Evolutionary conservation across 2,113 vertebrate genomes (phyloP), one percentile per base, ranked within the genome.

Genomic region (Psilopsiagon aymara): DNA sequence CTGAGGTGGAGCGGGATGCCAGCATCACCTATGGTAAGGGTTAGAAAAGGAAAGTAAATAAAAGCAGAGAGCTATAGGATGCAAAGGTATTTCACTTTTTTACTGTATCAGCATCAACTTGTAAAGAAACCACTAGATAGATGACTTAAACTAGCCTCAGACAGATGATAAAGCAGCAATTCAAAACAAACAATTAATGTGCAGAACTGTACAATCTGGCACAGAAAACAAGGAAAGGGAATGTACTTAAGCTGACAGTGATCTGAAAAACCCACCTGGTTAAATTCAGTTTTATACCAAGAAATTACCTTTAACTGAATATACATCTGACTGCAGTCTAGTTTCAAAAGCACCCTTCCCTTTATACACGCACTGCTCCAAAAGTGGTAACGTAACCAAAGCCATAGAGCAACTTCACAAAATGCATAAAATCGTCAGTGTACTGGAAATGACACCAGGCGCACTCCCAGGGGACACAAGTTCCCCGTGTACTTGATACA

Each of bases 131-230:
- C 85, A 75, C 86, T 70, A 83, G 41, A 62, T 6, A 67, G 13
- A 53, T 44, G 35, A 92, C n/a, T 87, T 79, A 33, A 85, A 82
- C 87, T 85, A 82, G 85, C 60, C 19, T n/a, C 35, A 88, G 51
- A 52, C 4, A 92, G 63, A 82, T 60, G 60, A 79, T 71, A 86
- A 92, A 84, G 55, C 47, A 94, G 69, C 33, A 87, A 75, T 43
- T 89, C 52, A 86, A 96, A 95, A 63, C 49, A 51, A 93, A 83
- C 43, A 79, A n/a, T n/a, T n/a, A n/a, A 75, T 13, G 52, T 17
- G 88, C 11, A 88, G 82, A 93, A 73, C 76, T 52, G 39, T 47
- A 81, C 53, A 71, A 52, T 59, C 73, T 62, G 63, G 57, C 43
- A 75, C 28, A 82, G 63, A 76, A 67, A 62, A 23, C 19, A 25